phyloP scores from a whole-genome alignment of 2,797 vertebrate genomes.

The Chloroceryle inda region DNA sequence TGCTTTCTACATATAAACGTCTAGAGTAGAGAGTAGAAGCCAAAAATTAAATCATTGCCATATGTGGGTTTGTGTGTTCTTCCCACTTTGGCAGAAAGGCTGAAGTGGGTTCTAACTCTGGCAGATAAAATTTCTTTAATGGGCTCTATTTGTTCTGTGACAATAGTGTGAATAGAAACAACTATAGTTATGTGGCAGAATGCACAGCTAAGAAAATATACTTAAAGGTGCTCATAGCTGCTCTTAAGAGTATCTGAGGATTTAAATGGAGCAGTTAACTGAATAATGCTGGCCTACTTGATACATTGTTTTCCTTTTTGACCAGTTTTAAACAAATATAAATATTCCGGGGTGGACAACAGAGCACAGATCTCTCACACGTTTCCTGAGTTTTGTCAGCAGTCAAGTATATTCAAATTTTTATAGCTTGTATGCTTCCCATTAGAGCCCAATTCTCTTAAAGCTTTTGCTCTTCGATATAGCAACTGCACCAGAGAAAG shows the following conservation, averaged over 20 bases:
- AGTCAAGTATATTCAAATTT: background rate
- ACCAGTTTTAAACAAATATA: background rate
- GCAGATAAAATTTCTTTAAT: background rate
- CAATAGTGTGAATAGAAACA: background rate
- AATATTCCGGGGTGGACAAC: background rate
- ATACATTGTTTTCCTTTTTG: background rate
- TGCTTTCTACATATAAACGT: background rate
- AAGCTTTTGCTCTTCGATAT: background rate
- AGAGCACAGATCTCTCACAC: background rate
- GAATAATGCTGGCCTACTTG: background rate
- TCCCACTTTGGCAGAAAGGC: background rate
- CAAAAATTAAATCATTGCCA: background rate
- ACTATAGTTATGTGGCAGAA: fast-evolving
- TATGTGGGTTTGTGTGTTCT: background rate
- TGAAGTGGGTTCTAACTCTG: background rate
- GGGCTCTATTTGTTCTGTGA: background rate
- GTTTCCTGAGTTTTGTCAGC: background rate
- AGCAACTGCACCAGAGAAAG: background rate
- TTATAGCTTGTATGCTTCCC: background rate
- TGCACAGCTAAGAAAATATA: background rate
- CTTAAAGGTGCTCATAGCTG: background rate
- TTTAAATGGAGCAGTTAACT: background rate
- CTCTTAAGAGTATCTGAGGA: background rate
- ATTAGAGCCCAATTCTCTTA: background rate
- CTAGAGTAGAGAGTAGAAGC: background rate